Evolutionary conservation across 92 coral and sea anemone species (phyloP), one percentile per base, ranked within the genome.

Genomic region (Epizoanthus stellaris): DNA sequence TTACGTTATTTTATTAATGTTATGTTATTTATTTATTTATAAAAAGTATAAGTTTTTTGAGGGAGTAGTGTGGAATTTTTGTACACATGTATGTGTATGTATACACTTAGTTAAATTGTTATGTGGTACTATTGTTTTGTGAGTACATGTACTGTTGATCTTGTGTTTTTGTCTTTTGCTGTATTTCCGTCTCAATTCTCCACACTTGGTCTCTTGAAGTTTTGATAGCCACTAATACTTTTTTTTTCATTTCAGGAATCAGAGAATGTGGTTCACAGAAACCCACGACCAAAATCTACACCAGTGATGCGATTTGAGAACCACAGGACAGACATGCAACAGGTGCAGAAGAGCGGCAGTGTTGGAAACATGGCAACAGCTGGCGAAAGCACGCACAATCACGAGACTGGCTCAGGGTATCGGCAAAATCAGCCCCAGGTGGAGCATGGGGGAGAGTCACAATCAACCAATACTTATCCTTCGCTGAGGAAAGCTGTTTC

Each of bases 341-440:
- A 67, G 5, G 85, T 83, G 20, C 91, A 85, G 69, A 87, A 84
- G 75, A 86, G 85, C 49, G 94, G 95, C 13, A 93, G 96, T 65
- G 81, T 89, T 75, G 98, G 93, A 12, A 91, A 91, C 88, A 87
- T 95, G 71, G 98, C 94, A 15, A 96, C 99, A 21, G 77, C 92
- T 7, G 99, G 99, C 49, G 99, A 96, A 89, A 87, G 92, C 21
- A 96, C 99, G 1, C 88, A 93, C 30, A 96, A 96, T 82, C 98
- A 96, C 72, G 98, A 96, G 59, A 96, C 96, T 73, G 98, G 98
- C 45, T 93, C 94, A 7, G 92, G 90, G 38, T 88, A 89, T 76
- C 81, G 99, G 21, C 91, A 73, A 52, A 75, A 85, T 25, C 98
- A 96, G 56, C 92, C 94, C 9, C 58, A 73, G 7, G 84, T 94